A percentile compares a stretch with the other conserved stretches of the same genome.
Evolutionary conservation across 2,888 invertebrate species (phyloP).

Genomic region (Orthosia incerta): DNA sequence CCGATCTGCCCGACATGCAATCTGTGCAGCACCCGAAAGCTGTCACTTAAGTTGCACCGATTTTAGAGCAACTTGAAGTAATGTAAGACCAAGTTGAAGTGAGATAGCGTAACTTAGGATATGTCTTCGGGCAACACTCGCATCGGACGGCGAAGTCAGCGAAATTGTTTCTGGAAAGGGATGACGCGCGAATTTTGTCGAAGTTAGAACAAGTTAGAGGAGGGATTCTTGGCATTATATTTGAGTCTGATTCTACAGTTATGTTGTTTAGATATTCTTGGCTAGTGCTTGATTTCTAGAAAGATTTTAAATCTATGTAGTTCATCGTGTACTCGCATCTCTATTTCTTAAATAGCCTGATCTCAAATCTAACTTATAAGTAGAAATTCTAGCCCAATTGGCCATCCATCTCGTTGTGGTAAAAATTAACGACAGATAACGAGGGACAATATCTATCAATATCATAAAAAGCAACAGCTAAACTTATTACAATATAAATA

Average conservation of each 20-base stretch:
- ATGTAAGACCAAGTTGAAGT: constrained; percentile 35
- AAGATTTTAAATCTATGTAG: background rate
- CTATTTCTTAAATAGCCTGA: too few relatives aligned
- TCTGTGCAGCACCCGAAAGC: constrained; percentile 50
- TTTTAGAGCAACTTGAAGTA: constrained; percentile 35
- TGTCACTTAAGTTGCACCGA: constrained; percentile 40
- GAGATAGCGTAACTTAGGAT: constrained; percentile 37
- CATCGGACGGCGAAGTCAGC: constrained; percentile 23
- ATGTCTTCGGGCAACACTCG: constrained; percentile 26
- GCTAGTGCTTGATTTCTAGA: background rate
- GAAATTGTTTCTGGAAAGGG: constrained; percentile 23
- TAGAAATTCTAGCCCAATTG: background rate
- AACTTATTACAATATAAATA: background rate
- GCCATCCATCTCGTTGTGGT: background rate
- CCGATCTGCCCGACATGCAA: constrained; percentile 40
- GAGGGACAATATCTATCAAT: background rate
- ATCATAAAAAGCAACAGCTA: background rate
- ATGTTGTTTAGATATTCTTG: background rate
- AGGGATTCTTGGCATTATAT: constrained; percentile 10
- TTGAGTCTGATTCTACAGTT: constrained; percentile 3
- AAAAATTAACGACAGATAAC: background rate
- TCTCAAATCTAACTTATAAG: too few relatives aligned
- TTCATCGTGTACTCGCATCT: too few relatives aligned
- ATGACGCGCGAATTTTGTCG: constrained; percentile 18
- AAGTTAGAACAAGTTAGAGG: constrained; percentile 23